These are phyloP conservation scores for Ceratitis capitata DNA, from an alignment of 1,140 invertebrate species.

Conservation along the genomic window DNA sequence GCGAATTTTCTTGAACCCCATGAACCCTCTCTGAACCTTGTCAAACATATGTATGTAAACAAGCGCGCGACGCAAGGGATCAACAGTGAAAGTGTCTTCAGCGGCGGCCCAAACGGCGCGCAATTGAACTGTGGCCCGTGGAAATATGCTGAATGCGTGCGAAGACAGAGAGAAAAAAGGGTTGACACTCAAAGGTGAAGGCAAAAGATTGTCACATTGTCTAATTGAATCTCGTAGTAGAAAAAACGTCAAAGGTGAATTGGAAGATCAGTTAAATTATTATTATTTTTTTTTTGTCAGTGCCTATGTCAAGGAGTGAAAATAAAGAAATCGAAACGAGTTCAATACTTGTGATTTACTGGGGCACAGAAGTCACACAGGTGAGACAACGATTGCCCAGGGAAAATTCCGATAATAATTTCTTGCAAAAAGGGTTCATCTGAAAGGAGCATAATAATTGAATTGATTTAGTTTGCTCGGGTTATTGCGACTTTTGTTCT, in stretches of 20 bases:
- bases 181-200: conserved; percentile 12
- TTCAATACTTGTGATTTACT: conserved; percentile 17
- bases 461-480: neutral
- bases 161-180: no score
- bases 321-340: neutral
- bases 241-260: neutral
- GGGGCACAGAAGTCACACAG: conserved; percentile 38
- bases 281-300: no score
- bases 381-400: conserved; percentile 19
- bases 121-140: neutral
- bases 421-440: conserved; percentile 30
- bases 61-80: neutral
- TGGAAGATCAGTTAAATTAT: neutral
- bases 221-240: conserved; percentile 27
- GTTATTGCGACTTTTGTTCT: neutral
- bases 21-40: neutral
- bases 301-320: neutral
- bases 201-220: conserved; percentile 40
- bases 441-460: neutral
- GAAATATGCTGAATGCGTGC: neutral
- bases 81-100: neutral
- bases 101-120: neutral
- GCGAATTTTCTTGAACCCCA: conserved; percentile 54
- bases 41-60: neutral
- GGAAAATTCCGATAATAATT: neutral